Evolutionary conservation across 2,113 vertebrate species (phyloP), one percentile per base, ranked within the genome.

Genomic region (Athene noctua): DNA sequence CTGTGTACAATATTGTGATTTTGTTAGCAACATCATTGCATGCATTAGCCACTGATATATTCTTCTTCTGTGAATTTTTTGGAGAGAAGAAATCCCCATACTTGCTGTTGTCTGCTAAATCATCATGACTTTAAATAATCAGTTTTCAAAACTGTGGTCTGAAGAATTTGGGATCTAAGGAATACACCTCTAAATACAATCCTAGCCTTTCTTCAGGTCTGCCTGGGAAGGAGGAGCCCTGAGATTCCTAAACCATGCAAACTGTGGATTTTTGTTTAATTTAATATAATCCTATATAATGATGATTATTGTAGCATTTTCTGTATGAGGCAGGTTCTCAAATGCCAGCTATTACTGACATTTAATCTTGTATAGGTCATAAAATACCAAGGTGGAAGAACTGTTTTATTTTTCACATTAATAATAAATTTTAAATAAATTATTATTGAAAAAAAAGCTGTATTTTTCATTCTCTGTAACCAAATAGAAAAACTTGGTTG

Each of bases 291-390:
- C 90, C 88, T 90, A 58, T 88, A 57, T 96, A 97, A 97, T 92
- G 65, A 93, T 97, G 96, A 96, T 97, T 97, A 96, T 90, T 96
- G 94, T 95, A 96, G 92, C 86, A 85, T 97, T 97, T 97, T 96
- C 86, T 94, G 59, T 27, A 30, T 97, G 94, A 97, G 65, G 82
- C 80, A 92, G 62, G 47, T 78, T 94, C 87, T 96, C 91, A 97
- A 97, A 97, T 98, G 93, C 87, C 94, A 97, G 80, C 42, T 81
- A 92, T 94, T 97, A 84, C 85, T 97, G 96, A 95, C 88, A 97
- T 97, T 98, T 98, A 97, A 91, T 96, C 90, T 92, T 51, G 32
- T 77, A 96, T 97, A 98, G 94, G 97, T 97, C 94, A 97, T 96
- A 88, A 98, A 97, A 97, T 96, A 97, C 38, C 92, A 97, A 94